phyloP scores from a whole-genome alignment of 2,797 vertebrate genomes.

The Adrianichthys oophorus region DNA sequence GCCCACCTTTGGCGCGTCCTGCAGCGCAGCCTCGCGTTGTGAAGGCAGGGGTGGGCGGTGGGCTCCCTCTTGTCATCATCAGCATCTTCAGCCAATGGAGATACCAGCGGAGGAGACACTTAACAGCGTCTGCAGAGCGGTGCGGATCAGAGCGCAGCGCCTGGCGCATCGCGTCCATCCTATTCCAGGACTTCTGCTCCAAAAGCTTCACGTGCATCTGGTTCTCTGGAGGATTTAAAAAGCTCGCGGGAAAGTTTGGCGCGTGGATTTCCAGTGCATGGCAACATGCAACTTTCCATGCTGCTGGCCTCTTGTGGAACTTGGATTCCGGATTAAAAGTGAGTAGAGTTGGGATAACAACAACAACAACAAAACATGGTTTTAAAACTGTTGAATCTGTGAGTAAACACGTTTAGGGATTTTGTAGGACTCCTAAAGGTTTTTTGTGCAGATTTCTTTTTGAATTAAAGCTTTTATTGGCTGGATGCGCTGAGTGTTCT shows the following conservation, averaged over 20 bases:
- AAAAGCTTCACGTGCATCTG: not conserved
- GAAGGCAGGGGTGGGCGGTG: slow-evolving; percentile 4
- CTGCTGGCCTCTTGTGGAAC: slow-evolving; percentile 4
- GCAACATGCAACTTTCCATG: slow-evolving; percentile 2
- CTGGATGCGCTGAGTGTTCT: slow-evolving; percentile 18
- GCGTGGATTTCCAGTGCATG: not conserved
- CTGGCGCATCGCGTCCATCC: slow-evolving; percentile 3
- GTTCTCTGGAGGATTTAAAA: not conserved
- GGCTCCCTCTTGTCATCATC: slow-evolving; percentile 30
- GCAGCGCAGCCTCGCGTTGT: too few relatives aligned
- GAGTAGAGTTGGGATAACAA: slow-evolving; percentile 21
- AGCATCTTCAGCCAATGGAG: slow-evolving; percentile 47
- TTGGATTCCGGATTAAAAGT: slow-evolving; percentile 26
- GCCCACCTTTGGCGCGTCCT: slow-evolving; percentile 4
- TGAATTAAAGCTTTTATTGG: slow-evolving; percentile 12
- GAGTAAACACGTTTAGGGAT: not conserved
- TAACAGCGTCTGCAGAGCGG: slow-evolving; percentile 18
- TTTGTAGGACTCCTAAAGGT: too few relatives aligned
- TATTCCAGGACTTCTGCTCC: not conserved
- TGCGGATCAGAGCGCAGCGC: slow-evolving; percentile 30
- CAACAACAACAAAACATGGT: not conserved
- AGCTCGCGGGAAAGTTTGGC: not conserved
- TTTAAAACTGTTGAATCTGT: not conserved
- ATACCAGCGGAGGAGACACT: slow-evolving; percentile 37
- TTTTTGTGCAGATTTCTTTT: slow-evolving; percentile 5